Percentiles rank a stretch among this genome's conserved stretches.
These are phyloP conservation scores for Ovis canadensis DNA, from an alignment of 2,113 vertebrate genomes.

Conservation along the genomic window DNA sequence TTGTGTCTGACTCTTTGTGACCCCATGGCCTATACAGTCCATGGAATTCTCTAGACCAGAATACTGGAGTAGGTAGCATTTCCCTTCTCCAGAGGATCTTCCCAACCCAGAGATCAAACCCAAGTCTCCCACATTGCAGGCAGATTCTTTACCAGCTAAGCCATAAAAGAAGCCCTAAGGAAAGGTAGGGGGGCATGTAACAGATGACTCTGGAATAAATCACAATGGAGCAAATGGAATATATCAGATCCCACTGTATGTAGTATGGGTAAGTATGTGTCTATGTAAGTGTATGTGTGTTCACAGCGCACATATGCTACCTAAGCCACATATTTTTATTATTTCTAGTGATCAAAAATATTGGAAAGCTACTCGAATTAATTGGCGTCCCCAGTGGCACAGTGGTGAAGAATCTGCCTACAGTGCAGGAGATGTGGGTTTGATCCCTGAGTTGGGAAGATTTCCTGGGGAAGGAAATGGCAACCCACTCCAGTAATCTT, in stretches of 20 bases:
- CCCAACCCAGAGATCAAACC: neutral
- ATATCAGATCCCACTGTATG: neutral
- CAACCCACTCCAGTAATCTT: neutral
- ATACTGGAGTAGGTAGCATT: neutral
- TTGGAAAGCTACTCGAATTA: neutral
- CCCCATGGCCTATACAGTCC: neutral
- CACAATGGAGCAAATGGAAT: neutral
- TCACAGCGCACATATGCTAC: neutral
- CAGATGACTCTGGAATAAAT: neutral
- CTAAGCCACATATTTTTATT: neutral
- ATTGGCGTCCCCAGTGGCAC: neutral
- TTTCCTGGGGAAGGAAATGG: neutral
- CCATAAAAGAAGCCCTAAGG: neutral
- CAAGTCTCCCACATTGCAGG: neutral
- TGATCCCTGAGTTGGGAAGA: neutral
- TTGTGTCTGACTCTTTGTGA: neutral
- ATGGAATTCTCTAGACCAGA: neutral
- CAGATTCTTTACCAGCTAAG: neutral
- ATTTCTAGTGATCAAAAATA: neutral
- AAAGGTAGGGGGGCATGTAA: neutral
- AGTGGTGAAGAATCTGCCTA: neutral
- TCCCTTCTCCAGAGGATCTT: neutral
- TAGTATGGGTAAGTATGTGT: neutral
- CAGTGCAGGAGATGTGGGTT: neutral
- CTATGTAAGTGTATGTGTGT: neutral